Evolutionary conservation across 1,140 invertebrate species (phyloP), one percentile per base, ranked within the genome.

Genomic region (Triops cancriformis): DNA sequence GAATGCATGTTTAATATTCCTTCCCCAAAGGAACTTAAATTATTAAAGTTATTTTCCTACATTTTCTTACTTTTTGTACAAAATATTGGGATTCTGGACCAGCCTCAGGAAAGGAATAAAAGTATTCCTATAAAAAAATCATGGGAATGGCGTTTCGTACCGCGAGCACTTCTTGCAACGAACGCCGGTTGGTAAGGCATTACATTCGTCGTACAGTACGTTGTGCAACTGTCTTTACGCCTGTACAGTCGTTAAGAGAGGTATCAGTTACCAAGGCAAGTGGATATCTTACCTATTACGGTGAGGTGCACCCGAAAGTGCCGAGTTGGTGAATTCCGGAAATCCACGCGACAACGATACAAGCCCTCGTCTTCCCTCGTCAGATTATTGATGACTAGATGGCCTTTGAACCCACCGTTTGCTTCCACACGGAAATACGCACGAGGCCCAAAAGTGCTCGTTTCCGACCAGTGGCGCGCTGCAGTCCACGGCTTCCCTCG

Each of bases 381-480:
- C n/a, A 80, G 76, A 31, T 76, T 43, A 27, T 76, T 76, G 31
- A 79, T 45, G 26, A 73, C 73, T 18, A 79, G 45, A 28, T 78
- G 73, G 5, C 77, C 77, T 42, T 74, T 73, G 72, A 64, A 64
- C 77, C 72, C 31, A 26, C 42, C 27, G 64, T 51, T 43, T 73
- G 77, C 1, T 75, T 73, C 42, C 77, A 45, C 45, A 12, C 72
- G 75, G 74, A 94, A 94, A 82, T 91, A 91, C 18, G 92, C 92
- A 75, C 93, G 85, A n/a, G 91, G 90, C 41, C 92, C 91, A 80
- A 93, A 91, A 64, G 89, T 89, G 37, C 88, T 89, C 14, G 89
- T 89, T 82, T 93, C 91, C 26, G 92, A 93, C 91, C 91, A 93
- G 80, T 92, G 90, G 0, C 91, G 84, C 1, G 92, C 92, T 82